Percentiles rank a stretch among this genome's conserved stretches.
phyloP scores from a whole-genome alignment of 2,797 vertebrate genomes.

The Anableps anableps region DNA sequence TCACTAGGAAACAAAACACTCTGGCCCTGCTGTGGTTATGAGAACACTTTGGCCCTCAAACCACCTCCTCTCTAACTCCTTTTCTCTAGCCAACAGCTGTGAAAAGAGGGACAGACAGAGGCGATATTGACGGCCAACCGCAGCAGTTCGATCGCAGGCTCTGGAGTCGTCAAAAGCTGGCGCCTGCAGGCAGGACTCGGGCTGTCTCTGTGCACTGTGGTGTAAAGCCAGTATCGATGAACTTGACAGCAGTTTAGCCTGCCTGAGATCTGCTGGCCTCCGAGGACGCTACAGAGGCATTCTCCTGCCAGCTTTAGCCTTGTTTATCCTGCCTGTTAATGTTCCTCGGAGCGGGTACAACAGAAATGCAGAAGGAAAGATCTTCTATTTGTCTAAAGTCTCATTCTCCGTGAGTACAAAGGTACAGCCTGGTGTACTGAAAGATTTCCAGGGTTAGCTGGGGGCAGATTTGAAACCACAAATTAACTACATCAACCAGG shows the following conservation, averaged over 20 bases:
- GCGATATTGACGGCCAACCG: slow-evolving; percentile 57
- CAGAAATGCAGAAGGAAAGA: slow-evolving; percentile 15
- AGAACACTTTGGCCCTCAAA: slow-evolving; percentile 30
- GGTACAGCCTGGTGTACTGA: too few species aligned
- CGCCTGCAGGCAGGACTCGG: slow-evolving; percentile 50
- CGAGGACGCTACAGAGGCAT: slow-evolving; percentile 53
- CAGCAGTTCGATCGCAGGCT: slow-evolving; percentile 61
- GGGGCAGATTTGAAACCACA: background rate
- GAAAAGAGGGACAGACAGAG: slow-evolving; percentile 42
- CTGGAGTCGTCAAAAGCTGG: slow-evolving; percentile 42
- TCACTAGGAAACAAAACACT: slow-evolving; percentile 7
- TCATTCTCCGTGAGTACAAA: slow-evolving; percentile 13
- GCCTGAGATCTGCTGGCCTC: slow-evolving; percentile 63
- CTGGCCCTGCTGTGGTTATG: slow-evolving; percentile 20
- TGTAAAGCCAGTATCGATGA: slow-evolving; percentile 72
- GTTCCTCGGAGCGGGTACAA: slow-evolving; percentile 24
- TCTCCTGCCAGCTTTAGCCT: slow-evolving; percentile 44
- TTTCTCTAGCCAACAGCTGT: slow-evolving; percentile 43
- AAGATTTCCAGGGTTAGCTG: background rate
- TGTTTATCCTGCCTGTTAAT: slow-evolving; percentile 52
- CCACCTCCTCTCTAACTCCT: slow-evolving; percentile 12
- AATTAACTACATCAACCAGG: background rate
- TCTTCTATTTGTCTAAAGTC: slow-evolving; percentile 20
- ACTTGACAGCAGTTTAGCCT: slow-evolving; percentile 78
- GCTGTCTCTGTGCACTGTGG: slow-evolving; percentile 70